These are phyloP conservation scores for Drosophila athabasca DNA, from an alignment of 1,140 invertebrate species.

Conservation along the genomic window DNA sequence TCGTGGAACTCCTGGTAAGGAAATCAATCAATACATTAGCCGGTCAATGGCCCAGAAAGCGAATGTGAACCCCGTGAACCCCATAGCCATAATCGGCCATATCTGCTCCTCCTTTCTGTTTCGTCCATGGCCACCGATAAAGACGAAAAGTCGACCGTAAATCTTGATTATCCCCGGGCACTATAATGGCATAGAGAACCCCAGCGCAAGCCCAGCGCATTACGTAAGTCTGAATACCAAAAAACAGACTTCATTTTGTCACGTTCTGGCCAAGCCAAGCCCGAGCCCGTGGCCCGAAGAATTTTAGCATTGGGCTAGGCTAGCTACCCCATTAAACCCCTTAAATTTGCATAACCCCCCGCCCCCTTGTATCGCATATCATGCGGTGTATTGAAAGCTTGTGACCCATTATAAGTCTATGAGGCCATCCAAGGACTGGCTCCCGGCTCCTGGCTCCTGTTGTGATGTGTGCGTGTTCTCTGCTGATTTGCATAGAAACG, in stretches of 20 bases:
- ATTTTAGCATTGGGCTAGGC: conserved; percentile 49
- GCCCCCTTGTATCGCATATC: conserved; percentile 51
- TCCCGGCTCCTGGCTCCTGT: background rate
- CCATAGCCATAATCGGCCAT: background rate
- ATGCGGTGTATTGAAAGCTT: conserved; percentile 62
- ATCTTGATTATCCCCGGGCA: conserved; percentile 49
- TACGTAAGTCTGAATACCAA: conserved; percentile 62
- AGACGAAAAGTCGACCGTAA: conserved; percentile 31
- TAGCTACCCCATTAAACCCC: conserved; percentile 31
- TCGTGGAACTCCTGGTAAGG: background rate
- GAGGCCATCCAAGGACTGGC: conserved; percentile 15
- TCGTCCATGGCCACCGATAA: conserved; percentile 24
- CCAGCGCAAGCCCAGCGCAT: conserved; percentile 29
- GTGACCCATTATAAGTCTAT: conserved; percentile 54
- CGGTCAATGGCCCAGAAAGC: conserved; percentile 44
- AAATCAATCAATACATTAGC: conserved; percentile 42
- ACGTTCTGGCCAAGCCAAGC: conserved; percentile 62
- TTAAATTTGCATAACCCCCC: conserved; percentile 57
- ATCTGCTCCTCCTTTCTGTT: background rate
- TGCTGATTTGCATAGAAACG: conserved; percentile 73
- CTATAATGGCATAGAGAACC: conserved; percentile 30
- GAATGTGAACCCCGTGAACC: conserved; percentile 17
- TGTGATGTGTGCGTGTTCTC: conserved; percentile 56
- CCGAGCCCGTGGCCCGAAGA: conserved; percentile 54
- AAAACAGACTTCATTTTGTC: conserved; percentile 46